Evolutionary conservation across 2,797 vertebrate genomes (phyloP).

Genomic region (Tangara arthus): DNA sequence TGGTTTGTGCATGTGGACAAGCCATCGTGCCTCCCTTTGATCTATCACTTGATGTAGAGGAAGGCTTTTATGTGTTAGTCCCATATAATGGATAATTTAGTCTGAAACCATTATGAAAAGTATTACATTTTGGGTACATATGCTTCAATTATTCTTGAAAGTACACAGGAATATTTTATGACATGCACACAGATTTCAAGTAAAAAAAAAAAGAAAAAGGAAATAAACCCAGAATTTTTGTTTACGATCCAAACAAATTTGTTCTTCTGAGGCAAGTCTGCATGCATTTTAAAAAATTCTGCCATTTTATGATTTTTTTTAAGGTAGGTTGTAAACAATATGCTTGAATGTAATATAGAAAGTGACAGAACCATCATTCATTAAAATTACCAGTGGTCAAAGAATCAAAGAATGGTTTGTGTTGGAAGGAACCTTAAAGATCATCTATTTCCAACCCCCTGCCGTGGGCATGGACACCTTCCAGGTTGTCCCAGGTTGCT

Average conservation of each 20-base stretch:
- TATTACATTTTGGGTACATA: slow-evolving; percentile 59
- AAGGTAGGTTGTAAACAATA: neutral
- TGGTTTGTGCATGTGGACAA: slow-evolving; percentile 70
- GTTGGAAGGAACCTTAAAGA: neutral
- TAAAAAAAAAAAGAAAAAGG: neutral
- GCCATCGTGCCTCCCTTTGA: slow-evolving; percentile 74
- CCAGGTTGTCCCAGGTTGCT: neutral
- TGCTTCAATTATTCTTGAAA: slow-evolving; percentile 70
- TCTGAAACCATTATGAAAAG: slow-evolving; percentile 66
- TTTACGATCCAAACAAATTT: neutral
- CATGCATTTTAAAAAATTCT: neutral
- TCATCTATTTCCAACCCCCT: neutral
- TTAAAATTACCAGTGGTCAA: neutral
- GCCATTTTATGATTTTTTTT: neutral
- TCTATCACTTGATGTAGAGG: slow-evolving; percentile 72
- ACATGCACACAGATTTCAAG: slow-evolving; percentile 2
- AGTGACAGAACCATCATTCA: neutral
- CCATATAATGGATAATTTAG: slow-evolving; percentile 74
- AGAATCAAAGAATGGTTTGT: neutral
- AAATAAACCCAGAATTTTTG: neutral
- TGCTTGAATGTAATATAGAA: neutral
- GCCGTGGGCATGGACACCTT: neutral
- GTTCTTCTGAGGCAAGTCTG: neutral
- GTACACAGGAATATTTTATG: slow-evolving; percentile 33
- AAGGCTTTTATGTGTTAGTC: slow-evolving; percentile 73